Evolutionary conservation across 2,113 vertebrate species (phyloP), one percentile per base, ranked within the genome.

Genomic region (Menura novaehollandiae): DNA sequence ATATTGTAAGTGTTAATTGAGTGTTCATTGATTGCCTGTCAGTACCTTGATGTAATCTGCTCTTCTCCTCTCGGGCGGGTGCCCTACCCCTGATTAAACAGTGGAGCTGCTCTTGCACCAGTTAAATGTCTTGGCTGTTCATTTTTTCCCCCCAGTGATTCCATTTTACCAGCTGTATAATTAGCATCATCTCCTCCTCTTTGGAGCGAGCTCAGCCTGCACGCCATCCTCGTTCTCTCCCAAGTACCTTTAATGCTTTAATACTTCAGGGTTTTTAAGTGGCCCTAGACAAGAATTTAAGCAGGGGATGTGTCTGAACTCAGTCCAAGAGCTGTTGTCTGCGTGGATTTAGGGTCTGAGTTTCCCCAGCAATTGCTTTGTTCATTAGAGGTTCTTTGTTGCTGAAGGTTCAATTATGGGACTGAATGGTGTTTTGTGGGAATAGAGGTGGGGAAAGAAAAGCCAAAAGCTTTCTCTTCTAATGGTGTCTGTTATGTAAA

Each of bases 1-100:
- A 97, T 96, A 97, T 75, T 82, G 91, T 78, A 89, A 89, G 92
- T 92, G 94, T 97, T 97, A 97, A 98, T 97, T 91, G 97, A 95
- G 94, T 91, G 93, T 82, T 92, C 95, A 97, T 95, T 92, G 97
- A 98, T 97, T 66, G 91, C 41, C 96, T 91, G 96, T 95, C 96
- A 63, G 37, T 49, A 37, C 89, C 85, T 95, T 67, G 97, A 95
- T 97, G 97, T 81, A 89, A 66, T 96, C 91, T 89, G 88, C 59
- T 94, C 56, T 44, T 94, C 85, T 77, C 72, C 64, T 85, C 60
- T 59, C n/a, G 39, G 92, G 87, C 3, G 13, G 64, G 27, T 47
- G 76, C 23, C 51, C 43, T 56, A 24, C 21, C 47, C 46, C 72
- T 69, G 79, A 52, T 94, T 66, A 18, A 91, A 53, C 33, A 43